These are phyloP conservation scores for Drosophila persimilis DNA, from an alignment of 1,140 invertebrate genomes.

Conservation along the genomic window DNA sequence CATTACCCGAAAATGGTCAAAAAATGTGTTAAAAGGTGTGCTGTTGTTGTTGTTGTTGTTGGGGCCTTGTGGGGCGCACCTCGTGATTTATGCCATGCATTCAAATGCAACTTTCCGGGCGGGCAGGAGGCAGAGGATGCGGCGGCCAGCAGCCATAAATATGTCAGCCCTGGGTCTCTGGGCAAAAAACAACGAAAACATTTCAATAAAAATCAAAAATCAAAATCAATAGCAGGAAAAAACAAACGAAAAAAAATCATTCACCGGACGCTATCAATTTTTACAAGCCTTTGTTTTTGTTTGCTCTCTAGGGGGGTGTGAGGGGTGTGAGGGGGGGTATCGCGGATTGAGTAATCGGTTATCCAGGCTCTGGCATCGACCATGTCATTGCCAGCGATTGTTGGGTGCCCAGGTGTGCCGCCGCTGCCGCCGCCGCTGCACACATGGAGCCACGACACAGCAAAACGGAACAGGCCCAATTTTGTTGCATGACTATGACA, in stretches of 20 bases:
- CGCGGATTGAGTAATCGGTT: constrained; percentile 70
- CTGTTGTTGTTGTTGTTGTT: constrained; percentile 35
- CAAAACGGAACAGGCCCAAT: constrained; percentile 59
- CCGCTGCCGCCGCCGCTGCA: constrained; percentile 22
- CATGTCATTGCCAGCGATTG: constrained; percentile 68
- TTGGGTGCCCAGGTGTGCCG: constrained; percentile 69
- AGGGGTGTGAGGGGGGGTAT: neutral
- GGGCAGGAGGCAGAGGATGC: neutral
- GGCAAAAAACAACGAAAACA: constrained; percentile 62
- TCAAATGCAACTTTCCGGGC: constrained; percentile 42
- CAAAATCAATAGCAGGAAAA: constrained; percentile 54
- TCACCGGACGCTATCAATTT: constrained; percentile 74
- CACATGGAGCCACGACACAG: constrained; percentile 21
- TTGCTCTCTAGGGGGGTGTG: constrained; percentile 3
- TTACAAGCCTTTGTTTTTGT: constrained; percentile 70
- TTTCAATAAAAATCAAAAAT: constrained; percentile 77
- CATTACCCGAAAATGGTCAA: constrained; percentile 32
- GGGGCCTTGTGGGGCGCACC: constrained; percentile 48
- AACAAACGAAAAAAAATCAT: constrained; percentile 26
- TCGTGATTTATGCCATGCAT: constrained; percentile 73
- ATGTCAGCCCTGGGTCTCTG: constrained; percentile 46
- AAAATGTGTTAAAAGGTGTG: constrained; percentile 74
- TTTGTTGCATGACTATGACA: constrained; percentile 75
- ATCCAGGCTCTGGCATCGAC: constrained; percentile 48
- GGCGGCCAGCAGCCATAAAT: constrained; percentile 62